phyloP scores from a whole-genome alignment of 2,113 vertebrate genomes.

The Aphelocoma coerulescens region DNA sequence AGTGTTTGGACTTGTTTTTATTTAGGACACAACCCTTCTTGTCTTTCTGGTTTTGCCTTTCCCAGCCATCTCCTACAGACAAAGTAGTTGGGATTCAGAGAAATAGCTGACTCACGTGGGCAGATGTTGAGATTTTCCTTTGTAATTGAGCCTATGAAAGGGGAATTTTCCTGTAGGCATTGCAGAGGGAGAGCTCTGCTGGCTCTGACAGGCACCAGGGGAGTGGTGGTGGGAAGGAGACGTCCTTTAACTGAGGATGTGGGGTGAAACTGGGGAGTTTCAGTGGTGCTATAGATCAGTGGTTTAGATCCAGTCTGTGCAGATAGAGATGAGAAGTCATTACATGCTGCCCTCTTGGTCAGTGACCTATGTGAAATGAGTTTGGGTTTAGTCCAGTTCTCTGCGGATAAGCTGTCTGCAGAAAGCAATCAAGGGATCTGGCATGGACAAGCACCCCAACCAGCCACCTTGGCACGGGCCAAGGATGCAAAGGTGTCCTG shows the following conservation, averaged over 20 bases:
- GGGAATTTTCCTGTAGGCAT: conserved; percentile 14
- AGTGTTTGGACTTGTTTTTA: background rate
- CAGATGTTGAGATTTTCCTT: background rate
- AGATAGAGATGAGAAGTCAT: background rate
- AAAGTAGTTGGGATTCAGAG: background rate
- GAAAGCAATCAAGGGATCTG: background rate
- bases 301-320: background rate
- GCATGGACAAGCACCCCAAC: background rate
- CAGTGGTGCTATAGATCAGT: background rate
- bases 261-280: background rate
- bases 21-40: background rate
- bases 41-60: background rate
- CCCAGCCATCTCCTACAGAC: background rate
- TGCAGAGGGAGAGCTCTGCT: background rate
- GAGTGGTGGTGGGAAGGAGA: background rate
- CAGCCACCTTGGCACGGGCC: background rate
- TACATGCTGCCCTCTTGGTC: background rate
- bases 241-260: background rate
- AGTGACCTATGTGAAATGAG: conserved; percentile 37
- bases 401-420: background rate
- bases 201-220: background rate
- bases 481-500: background rate
- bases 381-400: conserved; percentile 49
- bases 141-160: background rate
- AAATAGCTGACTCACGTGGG: background rate